A percentile compares a stretch with the other conserved stretches of the same genome.
Evolutionary conservation across 2,888 invertebrate species (phyloP).

Genomic region (Encarsia formosa): DNA sequence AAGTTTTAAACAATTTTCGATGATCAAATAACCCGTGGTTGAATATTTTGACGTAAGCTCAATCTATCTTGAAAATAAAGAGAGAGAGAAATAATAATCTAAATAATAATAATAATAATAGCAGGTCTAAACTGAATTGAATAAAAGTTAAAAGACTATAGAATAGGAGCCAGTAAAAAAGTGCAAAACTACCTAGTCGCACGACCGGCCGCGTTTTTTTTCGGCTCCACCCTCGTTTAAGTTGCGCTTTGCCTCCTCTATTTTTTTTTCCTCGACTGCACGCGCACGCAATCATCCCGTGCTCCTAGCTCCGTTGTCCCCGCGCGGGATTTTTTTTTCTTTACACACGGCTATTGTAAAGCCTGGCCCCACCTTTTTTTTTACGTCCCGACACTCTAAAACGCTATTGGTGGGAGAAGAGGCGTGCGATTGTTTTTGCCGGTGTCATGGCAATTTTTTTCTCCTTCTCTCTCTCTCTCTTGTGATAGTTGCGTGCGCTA

Average conservation of each 20-base stretch:
- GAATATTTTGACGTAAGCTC: too few relatives aligned
- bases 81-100: too few relatives aligned
- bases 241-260: slow-evolving; percentile 27
- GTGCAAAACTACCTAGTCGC: too few relatives aligned
- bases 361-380: slow-evolving; percentile 15
- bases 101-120: too few relatives aligned
- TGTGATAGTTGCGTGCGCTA: not conserved
- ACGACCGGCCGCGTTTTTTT: not conserved
- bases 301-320: not conserved
- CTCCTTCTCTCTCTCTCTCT: not conserved
- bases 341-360: not conserved
- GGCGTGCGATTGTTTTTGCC: too few relatives aligned
- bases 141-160: too few relatives aligned
- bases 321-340: not conserved
- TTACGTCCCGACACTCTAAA: not conserved
- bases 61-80: too few relatives aligned
- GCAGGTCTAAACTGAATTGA: too few relatives aligned
- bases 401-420: too few relatives aligned
- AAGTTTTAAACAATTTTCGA: too few relatives aligned
- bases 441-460: slow-evolving; percentile 3
- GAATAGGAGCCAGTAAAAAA: too few relatives aligned
- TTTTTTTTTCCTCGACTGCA: slow-evolving; percentile 12
- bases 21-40: too few relatives aligned
- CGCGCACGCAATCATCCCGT: not conserved
- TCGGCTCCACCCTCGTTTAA: slow-evolving; percentile 22